Evolutionary conservation across 2,797 vertebrate species (phyloP).

Genomic region (Pseudomugil gertrudae): DNA sequence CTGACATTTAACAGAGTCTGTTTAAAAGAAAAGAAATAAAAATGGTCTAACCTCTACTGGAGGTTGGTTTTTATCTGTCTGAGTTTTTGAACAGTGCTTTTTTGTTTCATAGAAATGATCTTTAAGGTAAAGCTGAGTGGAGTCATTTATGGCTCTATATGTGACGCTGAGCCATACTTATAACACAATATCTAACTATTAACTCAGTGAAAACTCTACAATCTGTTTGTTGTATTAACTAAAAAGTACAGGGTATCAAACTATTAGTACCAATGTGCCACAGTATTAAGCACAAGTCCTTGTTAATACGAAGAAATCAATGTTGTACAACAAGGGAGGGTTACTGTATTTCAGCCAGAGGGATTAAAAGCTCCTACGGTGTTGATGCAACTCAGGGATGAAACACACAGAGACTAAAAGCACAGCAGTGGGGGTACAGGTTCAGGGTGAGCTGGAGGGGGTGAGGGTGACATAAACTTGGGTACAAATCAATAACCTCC

Average conservation of each 20-base stretch:
- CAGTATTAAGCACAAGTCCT: constrained; percentile 34
- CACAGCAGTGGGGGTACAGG: constrained; percentile 17
- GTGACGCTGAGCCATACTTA: constrained; percentile 11
- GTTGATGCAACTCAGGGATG: constrained; percentile 54
- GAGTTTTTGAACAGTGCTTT: constrained; percentile 1
- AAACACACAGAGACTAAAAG: constrained; percentile 37
- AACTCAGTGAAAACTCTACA: not conserved
- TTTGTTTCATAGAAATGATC: constrained; percentile 12
- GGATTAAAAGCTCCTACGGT: constrained; percentile 62
- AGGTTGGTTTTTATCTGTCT: not conserved
- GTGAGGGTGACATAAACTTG: constrained; percentile 18
- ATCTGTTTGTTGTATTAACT: constrained; percentile 6
- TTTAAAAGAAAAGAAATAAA: not conserved
- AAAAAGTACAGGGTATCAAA: constrained; percentile 22
- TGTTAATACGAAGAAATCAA: constrained; percentile 65
- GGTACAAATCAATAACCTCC: constrained; percentile 79
- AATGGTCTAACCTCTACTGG: not conserved
- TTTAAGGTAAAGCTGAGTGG: not conserved
- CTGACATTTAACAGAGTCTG: not conserved
- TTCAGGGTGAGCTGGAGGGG: not conserved
- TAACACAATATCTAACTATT: no score
- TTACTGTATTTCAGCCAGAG: constrained; percentile 48
- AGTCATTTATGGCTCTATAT: not conserved
- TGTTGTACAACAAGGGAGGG: constrained; percentile 52
- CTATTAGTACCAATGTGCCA: constrained; percentile 10